Evolutionary conservation across 64 coral and sea anemone species (phyloP).

Genomic region (Trachythela sp.): DNA sequence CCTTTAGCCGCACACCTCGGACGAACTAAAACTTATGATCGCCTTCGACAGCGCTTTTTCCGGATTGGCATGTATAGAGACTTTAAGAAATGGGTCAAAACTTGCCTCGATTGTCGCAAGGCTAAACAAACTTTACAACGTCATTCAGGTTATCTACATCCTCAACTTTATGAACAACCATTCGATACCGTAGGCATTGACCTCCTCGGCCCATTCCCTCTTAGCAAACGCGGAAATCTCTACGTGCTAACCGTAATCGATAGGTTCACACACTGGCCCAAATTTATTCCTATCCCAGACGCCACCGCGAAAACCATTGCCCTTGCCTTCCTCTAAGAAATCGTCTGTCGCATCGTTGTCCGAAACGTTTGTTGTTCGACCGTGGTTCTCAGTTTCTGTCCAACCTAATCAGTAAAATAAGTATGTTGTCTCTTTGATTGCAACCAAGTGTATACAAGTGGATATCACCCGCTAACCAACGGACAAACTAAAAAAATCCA

Average conservation of each 20-base stretch:
- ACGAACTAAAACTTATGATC: neutral
- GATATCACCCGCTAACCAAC: slow-evolving; percentile 18
- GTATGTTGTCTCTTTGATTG: neutral
- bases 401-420: neutral
- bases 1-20: neutral
- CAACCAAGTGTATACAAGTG: neutral
- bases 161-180: neutral
- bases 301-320: neutral
- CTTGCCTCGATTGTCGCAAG: slow-evolving; percentile 1
- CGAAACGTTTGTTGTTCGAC: neutral
- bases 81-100: neutral
- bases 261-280: neutral
- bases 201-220: neutral
- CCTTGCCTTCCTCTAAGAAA: neutral
- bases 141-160: neutral
- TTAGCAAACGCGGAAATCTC: neutral
- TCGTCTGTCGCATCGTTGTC: neutral
- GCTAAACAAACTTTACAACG: neutral
- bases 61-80: neutral
- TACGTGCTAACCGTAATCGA: neutral
- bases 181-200: neutral
- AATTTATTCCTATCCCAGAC: neutral
- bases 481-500: neutral
- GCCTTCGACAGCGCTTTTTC: neutral
- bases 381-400: slow-evolving; percentile 22